Base-by-base conservation (phyloP, 2,888 invertebrate genomes). In the Villa cingulata region DNA sequence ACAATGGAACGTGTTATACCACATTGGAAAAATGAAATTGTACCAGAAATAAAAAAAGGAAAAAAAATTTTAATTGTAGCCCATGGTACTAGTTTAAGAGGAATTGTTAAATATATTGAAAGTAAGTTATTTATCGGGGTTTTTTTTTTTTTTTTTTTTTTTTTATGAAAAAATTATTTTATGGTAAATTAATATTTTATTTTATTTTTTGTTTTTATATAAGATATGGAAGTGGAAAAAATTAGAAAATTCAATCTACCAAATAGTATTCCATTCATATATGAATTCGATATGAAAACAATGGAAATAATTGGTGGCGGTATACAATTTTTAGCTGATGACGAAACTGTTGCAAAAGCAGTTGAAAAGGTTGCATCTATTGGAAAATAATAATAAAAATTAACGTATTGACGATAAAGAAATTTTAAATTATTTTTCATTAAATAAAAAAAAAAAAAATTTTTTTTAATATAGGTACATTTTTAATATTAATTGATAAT, bases 51-150 rank as follows among this genome's bases (percentile, higher is more conserved):
- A 50, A 83, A 81, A 58, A 81, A 74, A 51, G 87, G 87, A 44
- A 83, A 85, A 62, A 77, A 70, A 27, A 79, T 90, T 45, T 75
- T 90, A 43, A 83, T 90, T 60, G 87, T 85, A 29, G 86, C 88
- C 20, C 90, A 90, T 61, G 89, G 89, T 41, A 89, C 89, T 66
- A 86, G 87, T 61, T 75, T 88, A 37, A 73, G 89, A 58, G 88
- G 87, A 50, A 83, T 90, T 55, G 84, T 89, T 1, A 89, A 89
- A 67, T 83, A 87, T 70, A 77, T 90, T 61, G 87, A 89, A 66
- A 72, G 85, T 83, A 70, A 69, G 4, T 23, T 6, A 23, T 74
- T n/a, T n/a, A n/a, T n/a, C n/a, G n/a, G n/a, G n/a, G n/a, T n/a
- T n/a, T n/a, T n/a, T n/a, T n/a, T n/a, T n/a, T n/a, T n/a, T n/a